phyloP scores from a whole-genome alignment of 2,888 invertebrate species.

The Eupithecia dodoneata region DNA sequence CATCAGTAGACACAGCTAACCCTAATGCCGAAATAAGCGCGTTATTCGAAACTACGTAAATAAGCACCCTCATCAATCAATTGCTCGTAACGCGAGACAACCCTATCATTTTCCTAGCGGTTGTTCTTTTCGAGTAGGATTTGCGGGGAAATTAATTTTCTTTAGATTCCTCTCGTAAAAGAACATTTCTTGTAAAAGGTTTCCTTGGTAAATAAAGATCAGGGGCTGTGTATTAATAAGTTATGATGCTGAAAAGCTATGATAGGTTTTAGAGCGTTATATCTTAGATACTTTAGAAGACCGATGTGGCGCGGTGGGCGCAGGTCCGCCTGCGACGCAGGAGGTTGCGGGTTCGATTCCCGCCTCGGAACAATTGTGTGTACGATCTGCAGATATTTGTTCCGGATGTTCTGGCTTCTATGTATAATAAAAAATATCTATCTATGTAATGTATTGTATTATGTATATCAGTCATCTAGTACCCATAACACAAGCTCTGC shows the following conservation, averaged over 20 bases:
- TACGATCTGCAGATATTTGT: too few species aligned
- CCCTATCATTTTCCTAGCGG: slow-evolving; percentile 20
- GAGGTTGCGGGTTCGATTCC: too few species aligned
- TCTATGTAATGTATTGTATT: too few species aligned
- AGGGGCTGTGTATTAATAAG: neutral
- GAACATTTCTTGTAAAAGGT: slow-evolving; percentile 17
- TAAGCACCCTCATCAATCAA: slow-evolving; percentile 7
- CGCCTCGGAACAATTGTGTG: too few species aligned
- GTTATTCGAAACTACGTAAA: slow-evolving; percentile 2
- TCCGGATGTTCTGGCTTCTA: too few species aligned
- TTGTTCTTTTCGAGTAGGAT: slow-evolving; percentile 26
- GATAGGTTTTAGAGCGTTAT: neutral
- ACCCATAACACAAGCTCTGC: too few species aligned
- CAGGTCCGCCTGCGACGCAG: too few species aligned
- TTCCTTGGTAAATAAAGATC: slow-evolving; percentile 21
- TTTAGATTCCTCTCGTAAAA: slow-evolving; percentile 22
- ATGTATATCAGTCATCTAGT: too few species aligned
- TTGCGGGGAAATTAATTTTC: slow-evolving; percentile 31
- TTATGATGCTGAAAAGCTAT: neutral
- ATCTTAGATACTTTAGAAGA: neutral
- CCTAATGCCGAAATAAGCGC: neutral
- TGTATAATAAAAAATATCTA: too few species aligned
- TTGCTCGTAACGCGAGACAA: slow-evolving; percentile 16
- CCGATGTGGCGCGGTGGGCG: too few species aligned
- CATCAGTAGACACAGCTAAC: neutral